Base-by-base conservation (phyloP, 1,140 invertebrate genomes). In the Elymnias hypermnestra region DNA sequence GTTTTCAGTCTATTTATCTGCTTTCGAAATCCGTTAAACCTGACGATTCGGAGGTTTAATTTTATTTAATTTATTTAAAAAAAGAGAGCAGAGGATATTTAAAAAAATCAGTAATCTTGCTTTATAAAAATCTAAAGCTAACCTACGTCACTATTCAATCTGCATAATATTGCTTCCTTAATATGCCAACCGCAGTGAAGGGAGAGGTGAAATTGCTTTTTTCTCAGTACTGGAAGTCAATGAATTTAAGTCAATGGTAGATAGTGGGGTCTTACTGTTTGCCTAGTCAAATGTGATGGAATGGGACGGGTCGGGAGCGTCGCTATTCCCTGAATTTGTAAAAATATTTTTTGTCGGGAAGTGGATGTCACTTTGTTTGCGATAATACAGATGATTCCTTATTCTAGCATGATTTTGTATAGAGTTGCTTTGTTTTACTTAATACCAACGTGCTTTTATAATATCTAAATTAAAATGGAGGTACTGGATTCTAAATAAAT, bases 101-200 rank as follows among this genome's bases (percentile, higher is more conserved):
- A n/a, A n/a, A n/a, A n/a, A n/a, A n/a, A 5, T 29, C 26, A 9
- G 6, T 29, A 12, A 29, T 29, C 26, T 29, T 29, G 28, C 8
- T 15, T 38, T 46, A 29, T 45, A 37, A 49, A 46, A 50, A 37
- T 50, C 47, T 50, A 50, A 43, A 28, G 33, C 47, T 37, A 50
- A 50, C 39, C 39, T 42, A 52, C 35, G 53, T 53, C 33, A 57
- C 43, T 56, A 51, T 57, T 43, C 45, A 67, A 82, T 85, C 72
- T 82, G 71, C 78, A 85, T 83, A 81, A 79, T 78, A 86, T 83
- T 84, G 78, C 73, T 82, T 84, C 73, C 69, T 82, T 85, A 82
- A 81, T 77, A 83, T 75, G 63, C 69, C 59, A 62, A 68, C 55
- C 44, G 53, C 59, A 54, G 55, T 54, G 53, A 59, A 69, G 67